Percentiles rank a stretch among this genome's conserved stretches.
These are phyloP conservation scores for Acheta domesticus DNA, from an alignment of 2,888 invertebrate species.

Conservation along the genomic window DNA sequence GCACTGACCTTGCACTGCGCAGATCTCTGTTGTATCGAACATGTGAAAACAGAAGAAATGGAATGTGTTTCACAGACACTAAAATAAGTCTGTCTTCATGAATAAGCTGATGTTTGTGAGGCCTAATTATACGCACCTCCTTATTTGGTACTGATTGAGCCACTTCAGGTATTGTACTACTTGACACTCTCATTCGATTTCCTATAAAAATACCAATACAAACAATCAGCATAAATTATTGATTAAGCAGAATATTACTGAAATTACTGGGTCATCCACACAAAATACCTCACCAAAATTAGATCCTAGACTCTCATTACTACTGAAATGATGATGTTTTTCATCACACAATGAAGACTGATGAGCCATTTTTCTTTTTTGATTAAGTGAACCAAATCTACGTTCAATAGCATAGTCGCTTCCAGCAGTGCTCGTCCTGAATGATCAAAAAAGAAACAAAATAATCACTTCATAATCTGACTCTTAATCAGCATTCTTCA, in stretches of 20 bases:
- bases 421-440: constrained; percentile 54
- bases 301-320: constrained; percentile 75
- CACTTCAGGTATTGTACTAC: constrained; percentile 25
- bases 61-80: constrained; percentile 71
- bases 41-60: constrained; percentile 82
- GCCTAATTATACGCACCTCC: constrained; percentile 50
- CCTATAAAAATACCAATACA: not conserved
- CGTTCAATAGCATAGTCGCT: constrained; percentile 53
- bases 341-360: constrained; percentile 54
- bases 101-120: constrained; percentile 63
- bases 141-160: constrained; percentile 33
- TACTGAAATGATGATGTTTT: constrained; percentile 63
- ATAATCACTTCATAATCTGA: not conserved
- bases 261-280: not conserved
- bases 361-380: constrained; percentile 48
- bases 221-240: not conserved
- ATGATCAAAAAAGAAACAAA: constrained; percentile 33
- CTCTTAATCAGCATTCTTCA: no score
- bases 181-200: constrained; percentile 19
- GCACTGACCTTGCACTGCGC: constrained; percentile 12
- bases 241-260: not conserved
- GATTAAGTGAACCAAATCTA: constrained; percentile 49
- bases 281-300: constrained; percentile 37
- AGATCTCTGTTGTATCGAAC: constrained; percentile 68
- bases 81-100: constrained; percentile 79